Conservation (phyloP, 2,888 invertebrate species). For the Allophyes oxyacanthae region DNA sequence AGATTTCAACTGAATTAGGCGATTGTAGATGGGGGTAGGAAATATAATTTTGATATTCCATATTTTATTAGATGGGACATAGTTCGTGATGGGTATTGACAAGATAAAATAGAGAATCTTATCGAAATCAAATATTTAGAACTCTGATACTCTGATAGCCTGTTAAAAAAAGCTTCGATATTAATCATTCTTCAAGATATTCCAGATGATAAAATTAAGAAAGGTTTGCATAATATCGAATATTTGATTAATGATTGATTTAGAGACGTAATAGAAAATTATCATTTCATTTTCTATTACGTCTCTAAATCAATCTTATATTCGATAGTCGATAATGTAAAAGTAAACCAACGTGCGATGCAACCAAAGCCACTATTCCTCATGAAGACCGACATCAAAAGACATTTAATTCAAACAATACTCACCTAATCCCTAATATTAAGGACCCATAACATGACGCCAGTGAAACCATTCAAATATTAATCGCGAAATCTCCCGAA, state of each 20-base stretch:
- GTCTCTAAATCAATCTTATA: too few relatives aligned
- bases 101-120: conserved; percentile 4
- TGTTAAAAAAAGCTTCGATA: too few relatives aligned
- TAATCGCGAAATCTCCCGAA: conserved; percentile 69
- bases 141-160: background rate
- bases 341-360: too few relatives aligned
- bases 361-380: too few relatives aligned
- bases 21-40: conserved; percentile 47
- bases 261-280: too few relatives aligned
- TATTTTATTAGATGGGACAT: conserved; percentile 39
- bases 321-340: too few relatives aligned
- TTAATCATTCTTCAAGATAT: too few relatives aligned
- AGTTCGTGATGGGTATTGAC: conserved; percentile 8
- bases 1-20: conserved; percentile 76
- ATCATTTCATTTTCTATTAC: too few relatives aligned
- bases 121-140: background rate
- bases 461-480: conserved; percentile 55
- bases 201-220: too few relatives aligned
- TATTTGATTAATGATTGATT: too few relatives aligned
- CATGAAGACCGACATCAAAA: conserved; percentile 6
- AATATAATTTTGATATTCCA: conserved; percentile 51
- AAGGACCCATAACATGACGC: conserved; percentile 14
- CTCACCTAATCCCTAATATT: conserved; percentile 12
- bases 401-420: conserved; percentile 11
- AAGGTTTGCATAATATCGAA: too few relatives aligned